Evolutionary conservation across 2,888 invertebrate genomes (phyloP), one percentile per base, ranked within the genome.

Genomic region (Adela reaumurella): DNA sequence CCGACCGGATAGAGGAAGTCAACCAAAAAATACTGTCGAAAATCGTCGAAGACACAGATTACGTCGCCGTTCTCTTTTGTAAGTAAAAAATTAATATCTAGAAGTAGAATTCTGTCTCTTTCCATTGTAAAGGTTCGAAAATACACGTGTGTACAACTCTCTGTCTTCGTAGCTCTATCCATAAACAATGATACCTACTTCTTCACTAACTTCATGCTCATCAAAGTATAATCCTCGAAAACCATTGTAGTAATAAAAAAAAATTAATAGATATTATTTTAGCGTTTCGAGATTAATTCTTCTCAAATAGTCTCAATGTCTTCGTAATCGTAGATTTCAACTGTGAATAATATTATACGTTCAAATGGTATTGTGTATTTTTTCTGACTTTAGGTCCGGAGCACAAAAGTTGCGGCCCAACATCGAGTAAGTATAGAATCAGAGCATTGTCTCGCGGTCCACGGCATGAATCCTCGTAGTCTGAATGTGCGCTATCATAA

Each of bases 1-100:
- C 95, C 46, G 94, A 95, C 77, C 85, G 94, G 70, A 95, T 95
- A 71, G 95, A 95, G 82, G 95, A 95, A 82, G 94, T 95, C 48
- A 95, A 95, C 68, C 85, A 92, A 54, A 92, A 92, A 71, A 93
- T 94, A 62, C 81, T 95, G 56, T 83, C 85, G 52, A 94, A 94
- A 77, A 92, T 94, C 62, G 91, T 95, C 55, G 92, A 93, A 68
- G 94, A 94, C 58, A 92, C 93, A 19, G 90, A 93, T 59, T 94
- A 89, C 67, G 93, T 95, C 57, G 94, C 94, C 50, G 94, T 94
- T 58, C 83, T 94, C 62, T 95, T 94, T 81, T 94, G 94, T 94
- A 85, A 93, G 94, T 92, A 79, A 60, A 57, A 45, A 55, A 19
- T 42, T 11, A 42, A 43, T 3, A 43, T n/a, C n/a, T n/a, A n/a